Base-by-base conservation (phyloP, 2,113 vertebrate species). In the Corvus moneduloides region DNA sequence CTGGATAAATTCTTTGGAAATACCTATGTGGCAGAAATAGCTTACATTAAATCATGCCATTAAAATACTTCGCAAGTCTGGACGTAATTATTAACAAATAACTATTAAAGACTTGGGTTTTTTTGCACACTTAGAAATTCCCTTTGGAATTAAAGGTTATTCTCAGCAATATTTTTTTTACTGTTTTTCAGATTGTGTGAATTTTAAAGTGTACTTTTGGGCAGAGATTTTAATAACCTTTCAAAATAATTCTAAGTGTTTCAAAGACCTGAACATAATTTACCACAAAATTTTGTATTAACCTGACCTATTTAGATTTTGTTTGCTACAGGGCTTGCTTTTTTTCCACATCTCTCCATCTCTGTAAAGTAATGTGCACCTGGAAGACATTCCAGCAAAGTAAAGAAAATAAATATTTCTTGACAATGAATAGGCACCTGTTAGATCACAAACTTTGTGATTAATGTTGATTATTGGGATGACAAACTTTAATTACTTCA, bases 51-150 rank as follows among this genome's bases (percentile, higher is more conserved):
- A 89, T 24, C 19, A 17, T 39, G 16, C 39, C 64, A 39, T 94
- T 95, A 72, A 92, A 93, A 89, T 96, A 66, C 64, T 94, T 87
- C 75, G 54, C 37, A 80, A 91, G 59, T 73, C 71, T 88, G 63
- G 62, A 33, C 39, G 24, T 94, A 91, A 89, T 92, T 96, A 59
- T 93, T 95, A 52, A 91, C 59, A 97, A 97, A 94, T 87, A 96
- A 87, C 58, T 94, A 56, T 63, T 51, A 66, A 90, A 94, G 90
- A 67, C 62, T 87, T 93, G 75, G 22, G 94, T 96, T 96, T 61
- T 41, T 91, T 93, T 76, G n/a, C 43, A 43, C 23, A 48, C 86
- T 84, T 87, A 67, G 39, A 91, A 83, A 96, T 89, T 94, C 80
- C 64, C 46, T 78, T 75, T 87, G 84, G 69, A 96, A 93, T 80